Evolutionary conservation across 2,113 vertebrate genomes (phyloP).

Genomic region (Onychorhynchus coronatus): DNA sequence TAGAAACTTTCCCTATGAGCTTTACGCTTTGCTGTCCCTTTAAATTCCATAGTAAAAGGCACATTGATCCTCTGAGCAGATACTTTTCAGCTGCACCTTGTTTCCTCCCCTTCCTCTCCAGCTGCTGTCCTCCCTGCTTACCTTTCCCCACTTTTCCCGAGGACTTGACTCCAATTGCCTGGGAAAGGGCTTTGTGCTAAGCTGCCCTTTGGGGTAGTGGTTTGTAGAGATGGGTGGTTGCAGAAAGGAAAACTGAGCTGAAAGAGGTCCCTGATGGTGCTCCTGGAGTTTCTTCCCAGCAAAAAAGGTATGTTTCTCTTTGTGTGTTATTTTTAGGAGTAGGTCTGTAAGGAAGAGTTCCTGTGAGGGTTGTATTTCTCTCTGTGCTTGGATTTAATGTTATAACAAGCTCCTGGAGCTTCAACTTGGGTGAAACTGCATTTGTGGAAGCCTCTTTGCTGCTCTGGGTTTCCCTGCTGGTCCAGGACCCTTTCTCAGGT

Average conservation of each 20-base stretch:
- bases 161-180: rapidly evolving
- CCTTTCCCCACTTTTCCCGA: neutral
- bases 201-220: neutral
- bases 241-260: neutral
- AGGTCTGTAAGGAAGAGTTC: neutral
- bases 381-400: neutral
- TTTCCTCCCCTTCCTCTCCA: neutral
- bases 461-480: neutral
- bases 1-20: neutral
- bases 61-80: neutral
- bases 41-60: neutral
- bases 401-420: neutral
- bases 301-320: neutral
- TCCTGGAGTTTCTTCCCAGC: neutral
- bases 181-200: neutral
- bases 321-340: neutral
- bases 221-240: neutral
- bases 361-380: neutral
- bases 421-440: neutral
- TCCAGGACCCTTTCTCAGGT: rapidly evolving
- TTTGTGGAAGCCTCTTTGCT: neutral
- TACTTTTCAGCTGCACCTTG: neutral
- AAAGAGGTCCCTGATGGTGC: rapidly evolving
- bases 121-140: neutral
- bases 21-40: neutral